Evolutionary conservation across 2,888 invertebrate species (phyloP), one percentile per base, ranked within the genome.

Genomic region (Sinodicranocentrus sp.): DNA sequence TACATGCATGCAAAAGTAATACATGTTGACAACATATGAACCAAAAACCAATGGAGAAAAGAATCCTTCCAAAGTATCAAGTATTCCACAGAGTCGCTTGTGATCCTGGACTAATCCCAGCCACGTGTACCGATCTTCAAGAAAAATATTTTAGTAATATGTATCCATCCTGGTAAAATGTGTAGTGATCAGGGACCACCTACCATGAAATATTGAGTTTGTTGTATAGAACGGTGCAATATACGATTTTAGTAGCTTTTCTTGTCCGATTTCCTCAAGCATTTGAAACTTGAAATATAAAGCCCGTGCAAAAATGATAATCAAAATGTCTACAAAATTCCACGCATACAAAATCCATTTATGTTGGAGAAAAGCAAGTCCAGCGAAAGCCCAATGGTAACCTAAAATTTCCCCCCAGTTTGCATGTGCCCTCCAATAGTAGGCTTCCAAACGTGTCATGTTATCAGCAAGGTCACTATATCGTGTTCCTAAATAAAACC

Each of bases 281-380:
- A 61, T 61, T 15, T 85, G 33, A 54, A 86, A 87, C 44, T 85
- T 84, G 26, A 77, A 79, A 48, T 86, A 85, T n/a, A 87, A 23
- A 0, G 84, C 80, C 44, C 85, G n/a, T 3, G 79, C 79, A 61
- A 86, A 70, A 2, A 85, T 19, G 1, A 82, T 79, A 17, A 86
- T 70, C 5, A 85, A 13, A 25, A 86, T 52, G 23, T 87, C 87
- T 0, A 71, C 21, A 48, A 82, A 86, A 21, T 86, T 82, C 72
- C 80, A 83, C 0, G 82, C 57, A 43, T 84, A 85, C 0, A 82
- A 26, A 15, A 70, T 21, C 10, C 67, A 57, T 44, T 87, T 87
- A 26, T 86, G 82, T 0, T 26, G 5, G 2, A 86, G 1, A 25
- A 87, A 85, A 0, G 80, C 80, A 2, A 79, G 1, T 1, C 80